Percentiles rank a stretch among this genome's conserved stretches.
Conservation (phyloP, 2,888 invertebrate genomes). For the Anorthoa munda region DNA sequence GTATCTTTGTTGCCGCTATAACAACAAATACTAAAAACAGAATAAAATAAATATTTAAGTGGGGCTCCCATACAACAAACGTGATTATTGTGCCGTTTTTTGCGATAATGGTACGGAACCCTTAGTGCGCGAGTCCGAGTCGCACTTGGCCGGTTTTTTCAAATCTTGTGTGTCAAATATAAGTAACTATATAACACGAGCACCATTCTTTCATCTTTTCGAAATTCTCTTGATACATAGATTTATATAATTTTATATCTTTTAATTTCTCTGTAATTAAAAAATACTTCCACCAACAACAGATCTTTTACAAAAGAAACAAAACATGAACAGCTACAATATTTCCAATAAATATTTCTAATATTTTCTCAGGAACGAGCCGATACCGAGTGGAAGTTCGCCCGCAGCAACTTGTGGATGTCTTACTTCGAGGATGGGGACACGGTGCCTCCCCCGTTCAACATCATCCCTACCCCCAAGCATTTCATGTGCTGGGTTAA, state of each 20-base stretch:
- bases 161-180: too few species aligned
- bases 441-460: constrained; percentile 98
- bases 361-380: constrained; percentile 94
- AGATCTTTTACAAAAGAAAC: too few species aligned
- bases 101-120: too few species aligned
- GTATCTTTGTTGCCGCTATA: too few species aligned
- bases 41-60: too few species aligned
- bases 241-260: neutral
- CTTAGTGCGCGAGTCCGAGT: too few species aligned
- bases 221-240: neutral
- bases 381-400: constrained; percentile 99
- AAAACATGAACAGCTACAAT: neutral
- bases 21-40: too few species aligned
- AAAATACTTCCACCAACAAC: too few species aligned
- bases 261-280: neutral
- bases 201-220: neutral
- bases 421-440: constrained; percentile 98
- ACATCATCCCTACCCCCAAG: constrained; percentile 97
- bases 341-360: neutral
- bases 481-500: constrained; percentile 89
- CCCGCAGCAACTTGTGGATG: constrained; percentile 98
- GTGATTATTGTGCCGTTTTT: too few species aligned
- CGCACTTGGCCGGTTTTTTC: too few species aligned
- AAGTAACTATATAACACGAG: neutral
- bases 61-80: too few species aligned